Base-by-base conservation (phyloP, 2,888 invertebrate species). In the Volucella inanis region DNA sequence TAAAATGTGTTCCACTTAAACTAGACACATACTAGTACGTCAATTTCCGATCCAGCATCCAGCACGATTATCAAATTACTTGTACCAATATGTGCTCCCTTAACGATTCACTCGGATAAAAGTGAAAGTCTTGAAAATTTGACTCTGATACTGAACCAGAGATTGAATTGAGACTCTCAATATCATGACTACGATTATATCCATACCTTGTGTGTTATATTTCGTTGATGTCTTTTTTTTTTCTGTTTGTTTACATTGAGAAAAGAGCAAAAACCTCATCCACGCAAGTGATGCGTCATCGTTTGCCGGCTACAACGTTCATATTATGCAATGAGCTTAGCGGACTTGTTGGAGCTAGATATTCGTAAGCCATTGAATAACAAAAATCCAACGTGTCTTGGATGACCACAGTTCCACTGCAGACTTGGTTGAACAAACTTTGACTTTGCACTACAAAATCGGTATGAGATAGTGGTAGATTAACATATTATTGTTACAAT, bases 211-310 rank as follows among this genome's bases (percentile, higher is more conserved):
- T 54, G 54, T 15, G 18, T 22, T 3, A 54, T 54, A 18, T 12
- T 22, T 14, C 14, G 18, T 47, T 9, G 18, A 45, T 22, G 8
- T 22, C n/a, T 14, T 43, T 43, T 50, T 59, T 18, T 61, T 50
- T 45, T 50, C 22, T 22, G 55, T 77, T 68, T 83, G 67, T 68
- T 77, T 77, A 70, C 57, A 14, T 11, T 15, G 18, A 6, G 38
- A 11, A 41, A 62, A 78, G 82, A 78, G 78, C 82, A 83, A 78
- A 83, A 83, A 83, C 82, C 78, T 83, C 78, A 52, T 70, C 77
- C 41, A 50, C 55, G 43, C 62, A 55, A 68, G 52, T 15, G 18
- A 74, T 83, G 83, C 64, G 74, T 83, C 74, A 79, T 22, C 74
- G 47, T 52, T 68, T 57, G 68, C 83, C 83, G 83, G 83, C 79